Evolutionary conservation across 2,113 vertebrate genomes (phyloP).

Genomic region (Accipiter virgatus): DNA sequence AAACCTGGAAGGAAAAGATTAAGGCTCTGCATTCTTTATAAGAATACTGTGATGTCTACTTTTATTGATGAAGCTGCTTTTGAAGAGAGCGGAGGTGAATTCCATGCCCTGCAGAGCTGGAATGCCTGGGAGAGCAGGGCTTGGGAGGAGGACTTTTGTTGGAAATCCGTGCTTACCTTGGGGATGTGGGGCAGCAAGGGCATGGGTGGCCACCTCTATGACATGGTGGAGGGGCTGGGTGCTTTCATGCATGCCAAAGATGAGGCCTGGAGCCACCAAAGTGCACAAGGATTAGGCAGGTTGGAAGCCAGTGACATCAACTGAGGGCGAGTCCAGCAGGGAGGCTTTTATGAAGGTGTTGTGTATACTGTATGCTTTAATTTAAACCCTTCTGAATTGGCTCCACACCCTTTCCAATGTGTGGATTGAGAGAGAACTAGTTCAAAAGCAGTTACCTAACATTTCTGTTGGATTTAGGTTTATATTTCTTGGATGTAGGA

Average conservation of each 20-base stretch:
- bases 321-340: background rate
- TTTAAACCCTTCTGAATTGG: background rate
- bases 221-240: background rate
- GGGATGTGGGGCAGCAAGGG: background rate
- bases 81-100: background rate
- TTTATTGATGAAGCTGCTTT: background rate
- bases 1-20: background rate
- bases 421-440: background rate
- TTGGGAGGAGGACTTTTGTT: background rate
- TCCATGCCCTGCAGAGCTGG: background rate
- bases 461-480: background rate
- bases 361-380: background rate
- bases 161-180: background rate
- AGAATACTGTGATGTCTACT: background rate
- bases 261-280: background rate
- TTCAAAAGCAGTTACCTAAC: background rate
- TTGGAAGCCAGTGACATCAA: background rate
- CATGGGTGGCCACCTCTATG: background rate
- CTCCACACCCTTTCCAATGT: background rate
- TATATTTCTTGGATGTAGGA: background rate
- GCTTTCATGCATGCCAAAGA: background rate
- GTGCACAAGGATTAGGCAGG: background rate
- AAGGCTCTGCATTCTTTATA: background rate
- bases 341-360: background rate
- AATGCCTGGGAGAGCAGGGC: background rate